A percentile compares a stretch with the other conserved stretches of the same genome.
phyloP scores from a whole-genome alignment of 2,888 invertebrate genomes.

The Saturnia pavonia region DNA sequence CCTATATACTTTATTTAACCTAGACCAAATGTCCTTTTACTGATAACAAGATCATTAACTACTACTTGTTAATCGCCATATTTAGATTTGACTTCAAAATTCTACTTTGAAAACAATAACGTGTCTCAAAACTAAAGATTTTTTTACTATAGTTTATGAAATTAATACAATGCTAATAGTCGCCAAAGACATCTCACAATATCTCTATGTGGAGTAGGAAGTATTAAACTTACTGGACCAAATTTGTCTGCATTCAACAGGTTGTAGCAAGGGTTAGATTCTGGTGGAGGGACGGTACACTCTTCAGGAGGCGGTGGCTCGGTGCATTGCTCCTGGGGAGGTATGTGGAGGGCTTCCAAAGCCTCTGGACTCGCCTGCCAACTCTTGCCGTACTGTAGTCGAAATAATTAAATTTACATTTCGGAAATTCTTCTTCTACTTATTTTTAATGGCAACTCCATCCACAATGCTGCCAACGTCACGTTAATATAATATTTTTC shows the following conservation, averaged over 20 bases:
- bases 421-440: too few species aligned
- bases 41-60: not conserved
- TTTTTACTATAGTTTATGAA: too few species aligned
- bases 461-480: too few species aligned
- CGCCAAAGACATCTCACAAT: not conserved
- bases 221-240: conserved; percentile 58
- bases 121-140: too few species aligned
- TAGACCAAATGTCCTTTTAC: too few species aligned
- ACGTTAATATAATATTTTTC: too few species aligned
- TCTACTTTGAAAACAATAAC: too few species aligned
- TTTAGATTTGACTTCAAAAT: not conserved
- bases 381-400: conserved; percentile 71
- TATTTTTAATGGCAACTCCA: too few species aligned
- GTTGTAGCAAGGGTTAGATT: conserved; percentile 85
- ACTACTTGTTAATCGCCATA: not conserved
- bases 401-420: too few species aligned
- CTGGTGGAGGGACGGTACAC: conserved; percentile 80
- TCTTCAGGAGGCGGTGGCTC: conserved; percentile 62
- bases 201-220: not conserved
- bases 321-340: conserved; percentile 71
- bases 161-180: not conserved
- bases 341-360: conserved; percentile 68
- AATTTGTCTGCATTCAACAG: conserved; percentile 72
- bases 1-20: too few species aligned
- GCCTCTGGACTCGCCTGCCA: conserved; percentile 79